Percentiles rank a stretch among this genome's conserved stretches.
These are phyloP conservation scores for Polia nebulosa DNA, from an alignment of 2,888 invertebrate genomes.

Conservation along the genomic window DNA sequence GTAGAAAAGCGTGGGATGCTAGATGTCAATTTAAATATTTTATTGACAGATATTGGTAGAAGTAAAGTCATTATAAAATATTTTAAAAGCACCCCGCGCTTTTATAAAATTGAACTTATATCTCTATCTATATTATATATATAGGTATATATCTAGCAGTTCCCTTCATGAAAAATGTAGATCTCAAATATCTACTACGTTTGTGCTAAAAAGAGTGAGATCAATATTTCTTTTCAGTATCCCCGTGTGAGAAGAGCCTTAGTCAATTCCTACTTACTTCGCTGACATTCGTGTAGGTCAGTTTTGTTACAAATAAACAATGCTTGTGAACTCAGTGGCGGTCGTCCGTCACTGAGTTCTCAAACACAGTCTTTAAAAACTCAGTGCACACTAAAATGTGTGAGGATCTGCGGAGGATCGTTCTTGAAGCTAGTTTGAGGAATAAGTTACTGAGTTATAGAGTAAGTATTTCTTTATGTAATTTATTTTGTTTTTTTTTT, in stretches of 20 bases:
- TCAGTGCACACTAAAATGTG: background rate
- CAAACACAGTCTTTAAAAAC: no score
- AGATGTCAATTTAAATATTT: no score
- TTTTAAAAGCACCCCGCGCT: no score
- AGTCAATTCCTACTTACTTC: background rate
- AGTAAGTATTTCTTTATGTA: slow-evolving; percentile 6
- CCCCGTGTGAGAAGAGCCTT: background rate
- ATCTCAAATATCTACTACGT: no score
- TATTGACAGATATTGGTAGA: no score
- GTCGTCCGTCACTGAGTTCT: background rate
- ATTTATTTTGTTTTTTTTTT: background rate
- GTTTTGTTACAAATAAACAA: slow-evolving; percentile 12
- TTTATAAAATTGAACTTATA: no score
- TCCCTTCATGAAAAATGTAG: no score
- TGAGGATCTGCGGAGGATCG: background rate
- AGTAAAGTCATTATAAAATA: no score
- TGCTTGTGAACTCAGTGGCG: background rate
- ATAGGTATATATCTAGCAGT: no score
- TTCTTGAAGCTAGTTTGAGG: slow-evolving; percentile 25
- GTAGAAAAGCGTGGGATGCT: no score
- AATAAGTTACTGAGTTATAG: slow-evolving; percentile 3
- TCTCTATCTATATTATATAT: no score
- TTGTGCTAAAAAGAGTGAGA: no score
- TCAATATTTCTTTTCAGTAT: background rate
- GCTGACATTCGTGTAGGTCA: slow-evolving; percentile 5